Evolutionary conservation across 2,888 invertebrate genomes (phyloP).

Genomic region (Halictus quadricinctus): DNA sequence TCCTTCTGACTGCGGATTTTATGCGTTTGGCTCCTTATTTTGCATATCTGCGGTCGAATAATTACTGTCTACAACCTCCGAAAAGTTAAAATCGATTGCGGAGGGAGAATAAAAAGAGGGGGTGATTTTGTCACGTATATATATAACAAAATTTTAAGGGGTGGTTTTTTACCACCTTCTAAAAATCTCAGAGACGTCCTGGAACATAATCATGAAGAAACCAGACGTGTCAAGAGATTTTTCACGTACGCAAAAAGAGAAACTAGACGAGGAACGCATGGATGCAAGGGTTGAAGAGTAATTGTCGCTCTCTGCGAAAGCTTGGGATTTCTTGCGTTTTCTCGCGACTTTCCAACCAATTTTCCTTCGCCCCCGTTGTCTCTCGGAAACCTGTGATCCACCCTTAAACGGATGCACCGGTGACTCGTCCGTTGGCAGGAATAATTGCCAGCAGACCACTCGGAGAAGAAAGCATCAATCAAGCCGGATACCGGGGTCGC

Average conservation of each 20-base stretch:
- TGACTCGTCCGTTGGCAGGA: constrained; percentile 41
- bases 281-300: background rate
- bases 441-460: constrained; percentile 37
- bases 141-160: background rate
- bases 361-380: background rate
- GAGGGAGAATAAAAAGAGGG: background rate
- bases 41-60: no score
- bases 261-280: no score
- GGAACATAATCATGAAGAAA: no score
- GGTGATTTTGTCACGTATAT: no score
- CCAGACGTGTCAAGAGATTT: no score
- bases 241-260: no score
- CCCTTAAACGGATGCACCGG: constrained; percentile 23
- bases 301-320: no score
- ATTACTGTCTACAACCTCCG: no score
- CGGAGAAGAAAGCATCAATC: constrained; percentile 64
- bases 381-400: background rate
- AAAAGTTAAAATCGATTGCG: no score
- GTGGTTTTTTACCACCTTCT: background rate
- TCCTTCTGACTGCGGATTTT: background rate
- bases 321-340: no score
- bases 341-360: background rate
- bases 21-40: background rate
- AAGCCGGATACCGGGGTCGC: constrained; percentile 49
- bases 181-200: no score